Evolutionary conservation across 1,140 invertebrate genomes (phyloP).

Genomic region (Drosophila auraria): DNA sequence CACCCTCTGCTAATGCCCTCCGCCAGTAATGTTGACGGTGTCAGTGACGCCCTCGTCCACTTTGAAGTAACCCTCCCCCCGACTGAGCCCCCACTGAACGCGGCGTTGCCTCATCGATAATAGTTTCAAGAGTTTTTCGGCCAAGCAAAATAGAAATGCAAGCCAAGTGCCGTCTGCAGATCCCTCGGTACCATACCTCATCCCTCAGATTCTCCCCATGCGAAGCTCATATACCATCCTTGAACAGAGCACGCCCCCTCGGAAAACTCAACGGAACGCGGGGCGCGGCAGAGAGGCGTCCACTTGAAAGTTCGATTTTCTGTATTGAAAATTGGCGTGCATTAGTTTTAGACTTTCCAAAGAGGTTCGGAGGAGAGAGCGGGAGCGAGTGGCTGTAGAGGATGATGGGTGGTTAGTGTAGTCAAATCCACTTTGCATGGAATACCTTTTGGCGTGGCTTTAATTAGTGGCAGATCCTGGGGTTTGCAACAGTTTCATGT

Average conservation of each 20-base stretch:
- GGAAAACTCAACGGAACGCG: constrained; percentile 22
- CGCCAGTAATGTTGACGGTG: constrained; percentile 28
- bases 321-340: constrained; percentile 78
- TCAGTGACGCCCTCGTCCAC: constrained; percentile 62
- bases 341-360: constrained; percentile 54
- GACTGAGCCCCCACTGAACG: not conserved
- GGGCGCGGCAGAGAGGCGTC: constrained; percentile 41
- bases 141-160: constrained; percentile 67
- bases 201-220: constrained; percentile 2
- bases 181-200: constrained; percentile 2
- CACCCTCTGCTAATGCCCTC: not conserved
- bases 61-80: constrained; percentile 22
- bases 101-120: constrained; percentile 63
- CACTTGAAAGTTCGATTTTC: constrained; percentile 80
- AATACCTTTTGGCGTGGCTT: constrained; percentile 29
- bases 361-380: constrained; percentile 4
- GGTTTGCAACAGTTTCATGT: not conserved
- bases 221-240: constrained; percentile 3
- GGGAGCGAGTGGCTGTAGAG: not conserved
- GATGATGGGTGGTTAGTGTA: not conserved
- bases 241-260: constrained; percentile 20
- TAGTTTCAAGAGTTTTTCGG: constrained; percentile 77
- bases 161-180: constrained; percentile 60
- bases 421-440: constrained; percentile 6
- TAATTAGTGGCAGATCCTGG: constrained; percentile 33